These are phyloP conservation scores for Caenorhabditis elegans DNA, from an alignment of 1,140 invertebrate genomes.

Conservation along the genomic window WBcel235 BX284603.4:13472001-13472500, in stretches of 20 bases:
- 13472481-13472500: conserved; percentile 72
- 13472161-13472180: neutral
- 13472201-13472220: conserved; percentile 77
- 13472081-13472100: too few relatives aligned
- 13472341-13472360: conserved; percentile 39
- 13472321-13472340: neutral
- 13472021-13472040: too few relatives aligned
- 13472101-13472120: neutral
- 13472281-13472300: conserved; percentile 31
- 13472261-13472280: conserved; percentile 86
- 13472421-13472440: conserved; percentile 96
- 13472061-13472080: too few relatives aligned
- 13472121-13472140: neutral
- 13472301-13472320: conserved; percentile 41
- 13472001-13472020: too few relatives aligned
- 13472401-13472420: conserved; percentile 84
- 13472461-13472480: conserved; percentile 85
- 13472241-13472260: conserved; percentile 96
- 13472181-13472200: conserved; percentile 14
- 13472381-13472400: conserved; percentile 85
- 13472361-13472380: conserved; percentile 78
- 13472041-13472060: too few relatives aligned
- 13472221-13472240: conserved; percentile 93
- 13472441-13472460: conserved; percentile 94
- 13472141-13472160: neutral